Conservation (phyloP, 2,888 invertebrate genomes). For the Hirtodrosophila alboralis region DNA sequence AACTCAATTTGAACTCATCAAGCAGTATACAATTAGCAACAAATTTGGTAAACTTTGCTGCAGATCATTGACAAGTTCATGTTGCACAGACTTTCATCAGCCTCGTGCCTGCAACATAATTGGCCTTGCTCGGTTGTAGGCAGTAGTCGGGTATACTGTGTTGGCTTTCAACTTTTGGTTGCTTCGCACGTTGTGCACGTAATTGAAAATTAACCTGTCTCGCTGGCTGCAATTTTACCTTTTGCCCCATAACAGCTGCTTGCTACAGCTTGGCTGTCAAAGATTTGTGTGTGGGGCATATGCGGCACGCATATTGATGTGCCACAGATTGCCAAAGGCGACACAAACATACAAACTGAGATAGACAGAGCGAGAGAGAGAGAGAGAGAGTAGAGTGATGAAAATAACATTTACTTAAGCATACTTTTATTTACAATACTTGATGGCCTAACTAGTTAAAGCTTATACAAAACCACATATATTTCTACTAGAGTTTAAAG, state of each 20-base stretch:
- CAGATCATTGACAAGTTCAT: conserved; percentile 10
- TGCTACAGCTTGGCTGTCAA: conserved; percentile 37
- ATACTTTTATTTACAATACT: conserved; percentile 71
- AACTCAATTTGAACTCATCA: too few species aligned
- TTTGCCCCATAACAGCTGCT: background rate
- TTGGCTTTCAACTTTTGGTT: conserved; percentile 37
- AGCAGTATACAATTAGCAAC: too few species aligned
- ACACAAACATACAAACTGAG: background rate
- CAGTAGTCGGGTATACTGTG: conserved; percentile 25
- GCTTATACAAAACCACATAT: conserved; percentile 29
- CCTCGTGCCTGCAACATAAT: conserved; percentile 4
- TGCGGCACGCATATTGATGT: conserved; percentile 59
- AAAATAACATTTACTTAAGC: conserved; percentile 35
- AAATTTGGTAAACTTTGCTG: background rate
- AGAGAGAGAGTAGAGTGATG: background rate
- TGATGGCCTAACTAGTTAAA: conserved; percentile 60
- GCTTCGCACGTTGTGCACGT: conserved; percentile 65
- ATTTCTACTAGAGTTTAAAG: conserved; percentile 6
- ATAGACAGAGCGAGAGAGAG: background rate
- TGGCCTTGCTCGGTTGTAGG: conserved; percentile 14
- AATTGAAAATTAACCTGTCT: conserved; percentile 79
- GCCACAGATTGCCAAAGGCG: conserved; percentile 6
- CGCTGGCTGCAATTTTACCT: conserved; percentile 42
- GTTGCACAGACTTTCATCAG: background rate
- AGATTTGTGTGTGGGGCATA: conserved; percentile 34